Evolutionary conservation across 2,113 vertebrate species (phyloP).

Genomic region (Pelecanoides urinatrix): DNA sequence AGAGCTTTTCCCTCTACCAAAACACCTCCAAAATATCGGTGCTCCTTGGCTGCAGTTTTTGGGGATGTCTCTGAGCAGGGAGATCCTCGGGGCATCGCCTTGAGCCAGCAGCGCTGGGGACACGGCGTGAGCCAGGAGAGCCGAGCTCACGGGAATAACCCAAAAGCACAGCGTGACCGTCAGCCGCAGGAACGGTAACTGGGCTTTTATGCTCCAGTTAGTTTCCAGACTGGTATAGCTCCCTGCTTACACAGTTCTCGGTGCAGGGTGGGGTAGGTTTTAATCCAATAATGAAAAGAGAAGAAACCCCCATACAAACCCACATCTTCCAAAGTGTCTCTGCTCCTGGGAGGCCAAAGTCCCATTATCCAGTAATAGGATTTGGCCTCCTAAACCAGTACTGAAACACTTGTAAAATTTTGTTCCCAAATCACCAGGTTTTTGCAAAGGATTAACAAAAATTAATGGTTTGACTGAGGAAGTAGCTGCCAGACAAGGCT

Average conservation of each 20-base stretch:
- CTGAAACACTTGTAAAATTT: not conserved
- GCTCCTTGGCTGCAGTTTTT: not conserved
- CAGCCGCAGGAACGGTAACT: rapidly evolving
- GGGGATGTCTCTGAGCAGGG: not conserved
- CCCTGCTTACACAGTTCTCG: not conserved
- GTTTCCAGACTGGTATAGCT: not conserved
- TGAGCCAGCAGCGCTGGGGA: not conserved
- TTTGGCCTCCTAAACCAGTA: conserved; percentile 4
- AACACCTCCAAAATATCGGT: rapidly evolving
- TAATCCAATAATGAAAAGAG: conserved; percentile 1
- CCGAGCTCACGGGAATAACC: not conserved
- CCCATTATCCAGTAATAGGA: conserved; percentile 21
- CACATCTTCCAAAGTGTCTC: not conserved
- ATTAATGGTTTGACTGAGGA: not conserved
- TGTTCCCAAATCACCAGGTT: not conserved
- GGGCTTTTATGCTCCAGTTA: not conserved
- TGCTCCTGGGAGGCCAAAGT: not conserved
- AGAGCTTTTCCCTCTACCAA: not conserved
- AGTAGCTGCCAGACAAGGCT: conserved; percentile 1
- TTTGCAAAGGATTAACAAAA: conserved; percentile 46
- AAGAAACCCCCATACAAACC: not conserved
- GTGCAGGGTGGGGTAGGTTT: not conserved
- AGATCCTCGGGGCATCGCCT: not conserved
- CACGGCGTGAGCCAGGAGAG: rapidly evolving
- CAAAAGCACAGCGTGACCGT: not conserved